Evolutionary conservation across 1,140 invertebrate genomes (phyloP).

Genomic region (Zaprionus africanus): DNA sequence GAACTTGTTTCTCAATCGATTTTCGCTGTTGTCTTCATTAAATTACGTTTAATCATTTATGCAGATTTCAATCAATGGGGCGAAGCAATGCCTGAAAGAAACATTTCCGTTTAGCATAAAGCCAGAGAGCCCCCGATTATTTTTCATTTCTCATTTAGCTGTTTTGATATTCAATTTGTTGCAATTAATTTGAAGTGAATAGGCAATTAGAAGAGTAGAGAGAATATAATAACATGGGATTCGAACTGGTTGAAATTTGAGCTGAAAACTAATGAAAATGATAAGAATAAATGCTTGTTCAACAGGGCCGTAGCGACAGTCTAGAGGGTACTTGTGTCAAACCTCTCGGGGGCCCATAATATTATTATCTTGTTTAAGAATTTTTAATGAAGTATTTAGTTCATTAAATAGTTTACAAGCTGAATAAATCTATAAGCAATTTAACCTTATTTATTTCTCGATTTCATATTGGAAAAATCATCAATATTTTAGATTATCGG

Average conservation of each 20-base stretch:
- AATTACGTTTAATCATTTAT: conserved; percentile 79
- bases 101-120: conserved; percentile 72
- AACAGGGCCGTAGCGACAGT: no score
- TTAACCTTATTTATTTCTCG: no score
- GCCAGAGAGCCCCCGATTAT: conserved; percentile 23
- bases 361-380: no score
- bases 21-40: conserved; percentile 73
- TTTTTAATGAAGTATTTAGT: no score
- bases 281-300: not conserved
- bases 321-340: no score
- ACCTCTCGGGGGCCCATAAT: no score
- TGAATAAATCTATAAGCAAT: no score
- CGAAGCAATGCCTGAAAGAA: conserved; percentile 56
- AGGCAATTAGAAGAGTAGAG: not conserved
- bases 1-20: conserved; percentile 71
- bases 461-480: no score
- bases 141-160: conserved; percentile 27
- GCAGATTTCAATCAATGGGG: conserved; percentile 74
- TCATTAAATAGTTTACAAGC: no score
- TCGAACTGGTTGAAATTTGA: not conserved
- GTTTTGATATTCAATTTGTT: conserved; percentile 49
- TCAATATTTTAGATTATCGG: no score
- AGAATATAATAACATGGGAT: not conserved
- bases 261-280: not conserved
- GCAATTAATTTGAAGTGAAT: conserved; percentile 42